Base-by-base conservation (phyloP, 2,113 vertebrate species). In the Sinocyclocheilus anophthalmus region DNA sequence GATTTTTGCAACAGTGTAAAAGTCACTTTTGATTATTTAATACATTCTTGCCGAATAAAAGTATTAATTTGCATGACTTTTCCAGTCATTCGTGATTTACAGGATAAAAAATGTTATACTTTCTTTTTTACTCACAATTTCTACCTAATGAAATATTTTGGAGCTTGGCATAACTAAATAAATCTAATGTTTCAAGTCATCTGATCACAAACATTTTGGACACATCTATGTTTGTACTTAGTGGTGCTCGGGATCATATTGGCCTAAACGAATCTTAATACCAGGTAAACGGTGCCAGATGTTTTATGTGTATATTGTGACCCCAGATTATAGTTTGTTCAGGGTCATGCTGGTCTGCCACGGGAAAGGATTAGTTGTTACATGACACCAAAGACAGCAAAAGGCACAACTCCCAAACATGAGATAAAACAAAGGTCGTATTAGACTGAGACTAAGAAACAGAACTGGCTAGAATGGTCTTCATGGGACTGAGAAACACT, bases 371-470 rank as follows among this genome's bases (percentile, higher is more conserved):
- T 80, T 84, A 73, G 14, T 24, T 61, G 24, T 80, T 81, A 26
- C 59, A 59, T 75, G 81, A 86, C 61, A 81, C 7, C 67, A 59
- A 85, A 88, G 77, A 70, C 59, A 73, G 18, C 10, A 85, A 76
- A 75, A 39, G 67, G 33, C 70, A 84, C 14, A 63, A 12, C 4
- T 42, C 67, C 8, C 4, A 55, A 69, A 76, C 4, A 18, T 5
- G 53, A 70, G 75, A 75, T 88, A 45, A 30, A 50, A 1, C 50
- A 11, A 45, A 45, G 42, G 10, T 45, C 42, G 10, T 11, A 30
- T 76, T 30, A 76, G 75, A 50, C 45, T 2, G 16, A 70, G 16
- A 20, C 3, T 20, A 4, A 11, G 57, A 61, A 61, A 10, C 42
- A 45, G 4, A 37, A 37, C 37, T 37, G 37, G 45, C 45, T 48